These are phyloP conservation scores for Akabosia matsudoensis DNA, from an alignment of 1,140 invertebrate species.

Conservation along the genomic window DNA sequence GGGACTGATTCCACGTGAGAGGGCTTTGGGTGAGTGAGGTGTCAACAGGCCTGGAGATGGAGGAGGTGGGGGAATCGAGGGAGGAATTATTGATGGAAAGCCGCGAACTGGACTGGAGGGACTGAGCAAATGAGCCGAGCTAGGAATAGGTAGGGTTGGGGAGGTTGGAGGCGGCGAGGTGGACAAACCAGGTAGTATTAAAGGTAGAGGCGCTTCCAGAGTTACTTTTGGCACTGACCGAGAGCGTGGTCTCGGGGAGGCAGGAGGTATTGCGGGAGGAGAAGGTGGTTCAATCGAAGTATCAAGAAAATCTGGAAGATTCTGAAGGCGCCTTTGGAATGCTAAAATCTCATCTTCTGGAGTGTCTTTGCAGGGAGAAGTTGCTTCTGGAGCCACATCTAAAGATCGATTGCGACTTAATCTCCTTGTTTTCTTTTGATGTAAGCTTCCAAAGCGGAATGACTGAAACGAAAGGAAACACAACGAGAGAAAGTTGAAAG, in stretches of 20 bases:
- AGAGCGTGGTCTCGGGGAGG: slow-evolving; percentile 53
- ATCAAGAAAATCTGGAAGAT: slow-evolving; percentile 54
- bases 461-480: slow-evolving; percentile 34
- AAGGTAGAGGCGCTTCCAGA: slow-evolving; percentile 53
- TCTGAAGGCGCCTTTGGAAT: slow-evolving; percentile 58
- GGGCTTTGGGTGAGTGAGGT: slow-evolving; percentile 42
- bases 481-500: neutral
- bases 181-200: slow-evolving; percentile 49
- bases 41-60: slow-evolving; percentile 42
- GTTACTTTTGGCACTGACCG: slow-evolving; percentile 57
- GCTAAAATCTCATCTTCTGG: slow-evolving; percentile 57
- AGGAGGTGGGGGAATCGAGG: slow-evolving; percentile 35
- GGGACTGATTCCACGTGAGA: slow-evolving; percentile 24
- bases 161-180: slow-evolving; percentile 44
- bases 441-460: slow-evolving; percentile 46
- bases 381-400: slow-evolving; percentile 44
- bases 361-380: slow-evolving; percentile 48
- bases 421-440: slow-evolving; percentile 34
- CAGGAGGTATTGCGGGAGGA: slow-evolving; percentile 49
- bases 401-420: slow-evolving; percentile 45
- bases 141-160: slow-evolving; percentile 49
- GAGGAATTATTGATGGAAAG: slow-evolving; percentile 45
- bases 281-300: slow-evolving; percentile 45
- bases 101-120: slow-evolving; percentile 48
- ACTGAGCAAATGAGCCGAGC: slow-evolving; percentile 45